Evolutionary conservation across 2,113 vertebrate species (phyloP), one percentile per base, ranked within the genome.

Genomic region (Rhea pennata): DNA sequence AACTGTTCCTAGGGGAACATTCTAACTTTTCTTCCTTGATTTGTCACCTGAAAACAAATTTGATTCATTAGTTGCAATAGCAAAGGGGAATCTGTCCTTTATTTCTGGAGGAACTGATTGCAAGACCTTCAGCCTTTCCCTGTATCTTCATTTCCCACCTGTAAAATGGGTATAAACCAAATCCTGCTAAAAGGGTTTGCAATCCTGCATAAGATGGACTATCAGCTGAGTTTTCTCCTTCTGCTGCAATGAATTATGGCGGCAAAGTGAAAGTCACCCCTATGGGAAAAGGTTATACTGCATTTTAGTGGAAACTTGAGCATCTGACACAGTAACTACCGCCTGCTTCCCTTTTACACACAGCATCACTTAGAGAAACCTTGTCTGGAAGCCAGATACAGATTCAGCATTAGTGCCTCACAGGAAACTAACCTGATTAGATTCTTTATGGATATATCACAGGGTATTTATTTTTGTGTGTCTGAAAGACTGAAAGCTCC

Each of bases 401-500:
- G 12, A 65, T 48, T 67, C 75, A 36, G 58, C 62, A 10, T 53
- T 7, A 19, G n/a, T 10, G 40, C 27, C 67, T 59, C 92, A 91
- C 71, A 69, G 87, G 81, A 90, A 83, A 72, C 64, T 74, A 93
- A 86, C 54, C n/a, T 69, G 64, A 87, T 92, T 64, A 77, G 83
- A 70, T 64, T 64, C 75, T 86, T 80, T 27, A 44, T 21, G 6
- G 71, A 36, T 85, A 16, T 64, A 92, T 87, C 22, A 3, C 58
- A 27, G 74, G 84, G 54, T 83, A 36, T 93, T 97, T 96, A 80
- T 94, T 92, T 97, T 92, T 77, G 80, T 92, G 78, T 65, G 71
- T 48, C 74, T 54, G 64, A 71, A 75, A 76, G 77, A 59, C 62
- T 65, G 87, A 94, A 77, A 95, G 78, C 48, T 87, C 87, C 69